Conservation (phyloP, 2,113 vertebrate genomes). For the Zosterops japonicus region DNA sequence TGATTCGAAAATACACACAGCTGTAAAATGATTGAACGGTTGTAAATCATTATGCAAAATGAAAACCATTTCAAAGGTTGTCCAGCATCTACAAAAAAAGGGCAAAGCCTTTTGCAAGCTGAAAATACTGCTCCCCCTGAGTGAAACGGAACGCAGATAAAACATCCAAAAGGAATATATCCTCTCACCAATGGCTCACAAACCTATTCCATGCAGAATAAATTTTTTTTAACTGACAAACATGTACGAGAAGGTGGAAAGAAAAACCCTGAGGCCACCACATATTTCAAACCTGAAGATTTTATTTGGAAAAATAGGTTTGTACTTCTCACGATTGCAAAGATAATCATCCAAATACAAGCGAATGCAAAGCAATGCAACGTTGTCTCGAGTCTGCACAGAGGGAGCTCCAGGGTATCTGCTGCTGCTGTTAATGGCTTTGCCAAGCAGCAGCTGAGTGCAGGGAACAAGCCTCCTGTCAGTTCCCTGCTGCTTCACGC, state of each 20-base stretch:
- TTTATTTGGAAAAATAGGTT: neutral
- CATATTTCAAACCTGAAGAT: neutral
- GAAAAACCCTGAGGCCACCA: neutral
- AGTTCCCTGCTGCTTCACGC: neutral
- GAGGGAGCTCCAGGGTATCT: neutral
- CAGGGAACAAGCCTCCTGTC: neutral
- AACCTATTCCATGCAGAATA: neutral
- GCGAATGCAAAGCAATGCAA: neutral
- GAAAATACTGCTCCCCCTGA: neutral
- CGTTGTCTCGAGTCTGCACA: neutral
- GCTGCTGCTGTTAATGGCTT: neutral
- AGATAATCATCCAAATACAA: neutral
- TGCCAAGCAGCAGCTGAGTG: neutral
- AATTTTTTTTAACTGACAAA: neutral
- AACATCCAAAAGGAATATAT: neutral
- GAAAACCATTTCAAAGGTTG: neutral
- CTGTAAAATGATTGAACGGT: neutral
- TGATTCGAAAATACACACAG: neutral
- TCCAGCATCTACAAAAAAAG: neutral
- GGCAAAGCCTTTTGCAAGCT: neutral
- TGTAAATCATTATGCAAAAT: neutral
- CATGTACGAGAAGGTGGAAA: neutral
- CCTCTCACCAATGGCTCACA: neutral
- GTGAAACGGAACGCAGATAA: fast-evolving
- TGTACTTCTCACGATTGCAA: neutral